phyloP scores from a whole-genome alignment of 2,113 vertebrate species.

The Corythornis cristatus region DNA sequence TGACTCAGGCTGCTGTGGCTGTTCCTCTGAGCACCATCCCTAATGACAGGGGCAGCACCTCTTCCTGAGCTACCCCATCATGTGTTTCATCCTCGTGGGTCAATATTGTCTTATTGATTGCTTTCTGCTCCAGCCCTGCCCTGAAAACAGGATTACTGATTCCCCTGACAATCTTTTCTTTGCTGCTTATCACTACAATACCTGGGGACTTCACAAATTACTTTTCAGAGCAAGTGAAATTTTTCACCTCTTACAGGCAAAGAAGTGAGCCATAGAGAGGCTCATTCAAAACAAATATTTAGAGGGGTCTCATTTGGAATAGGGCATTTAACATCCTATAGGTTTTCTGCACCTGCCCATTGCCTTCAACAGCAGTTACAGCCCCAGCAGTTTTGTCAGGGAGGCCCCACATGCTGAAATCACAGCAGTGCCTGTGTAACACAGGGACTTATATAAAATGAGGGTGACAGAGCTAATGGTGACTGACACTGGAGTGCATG shows the following conservation, averaged over 20 bases:
- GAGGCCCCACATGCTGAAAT: not conserved
- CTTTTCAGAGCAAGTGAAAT: not conserved
- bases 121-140: not conserved
- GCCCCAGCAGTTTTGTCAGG: not conserved
- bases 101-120: not conserved
- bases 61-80: not conserved
- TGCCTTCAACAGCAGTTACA: not conserved
- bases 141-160: conserved; percentile 2
- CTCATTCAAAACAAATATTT: not conserved
- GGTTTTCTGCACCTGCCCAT: not conserved
- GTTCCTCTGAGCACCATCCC: not conserved
- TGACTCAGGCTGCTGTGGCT: not conserved
- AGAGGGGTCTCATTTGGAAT: not conserved
- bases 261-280: not conserved
- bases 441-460: not conserved
- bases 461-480: not conserved
- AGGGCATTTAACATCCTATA: not conserved
- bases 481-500: not conserved
- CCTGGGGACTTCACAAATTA: not conserved
- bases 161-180: not conserved
- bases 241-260: not conserved
- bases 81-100: not conserved
- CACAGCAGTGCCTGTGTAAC: not conserved
- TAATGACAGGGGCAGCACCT: not conserved
- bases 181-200: not conserved